phyloP scores from a whole-genome alignment of 2,113 vertebrate genomes.

The Abramis brama region DNA sequence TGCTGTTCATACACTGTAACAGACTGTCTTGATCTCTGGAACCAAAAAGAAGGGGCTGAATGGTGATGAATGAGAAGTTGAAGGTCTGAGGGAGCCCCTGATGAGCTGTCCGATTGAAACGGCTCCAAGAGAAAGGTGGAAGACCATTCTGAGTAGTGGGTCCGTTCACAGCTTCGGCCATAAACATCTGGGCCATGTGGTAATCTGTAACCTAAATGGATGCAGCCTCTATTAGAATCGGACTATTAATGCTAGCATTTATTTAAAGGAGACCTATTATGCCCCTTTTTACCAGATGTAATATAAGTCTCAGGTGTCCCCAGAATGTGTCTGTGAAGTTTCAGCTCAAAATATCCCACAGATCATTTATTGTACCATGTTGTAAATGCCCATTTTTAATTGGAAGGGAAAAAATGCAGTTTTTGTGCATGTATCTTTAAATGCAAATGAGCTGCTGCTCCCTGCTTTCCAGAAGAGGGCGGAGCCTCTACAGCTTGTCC shows the following conservation, averaged over 20 bases:
- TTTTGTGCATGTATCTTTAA: too few relatives aligned
- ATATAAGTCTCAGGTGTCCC: too few relatives aligned
- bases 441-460: too few relatives aligned
- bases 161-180: conserved; percentile 81
- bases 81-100: conserved; percentile 81
- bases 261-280: background rate
- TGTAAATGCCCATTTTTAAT: too few relatives aligned
- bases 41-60: conserved; percentile 75
- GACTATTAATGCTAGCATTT: background rate
- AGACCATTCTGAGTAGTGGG: conserved; percentile 83
- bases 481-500: too few relatives aligned
- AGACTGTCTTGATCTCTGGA: background rate
- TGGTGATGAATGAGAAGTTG: conserved; percentile 81
- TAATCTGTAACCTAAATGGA: conserved; percentile 83
- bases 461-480: too few relatives aligned
- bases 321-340: too few relatives aligned
- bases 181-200: conserved; percentile 78
- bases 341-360: too few relatives aligned
- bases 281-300: too few relatives aligned
- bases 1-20: background rate
- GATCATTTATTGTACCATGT: too few relatives aligned
- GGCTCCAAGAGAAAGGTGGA: conserved; percentile 81
- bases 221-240: background rate
- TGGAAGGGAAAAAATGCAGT: too few relatives aligned
- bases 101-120: conserved; percentile 83